Evolutionary conservation across 2,888 invertebrate species (phyloP).

Genomic region (Pyralis farinalis): DNA sequence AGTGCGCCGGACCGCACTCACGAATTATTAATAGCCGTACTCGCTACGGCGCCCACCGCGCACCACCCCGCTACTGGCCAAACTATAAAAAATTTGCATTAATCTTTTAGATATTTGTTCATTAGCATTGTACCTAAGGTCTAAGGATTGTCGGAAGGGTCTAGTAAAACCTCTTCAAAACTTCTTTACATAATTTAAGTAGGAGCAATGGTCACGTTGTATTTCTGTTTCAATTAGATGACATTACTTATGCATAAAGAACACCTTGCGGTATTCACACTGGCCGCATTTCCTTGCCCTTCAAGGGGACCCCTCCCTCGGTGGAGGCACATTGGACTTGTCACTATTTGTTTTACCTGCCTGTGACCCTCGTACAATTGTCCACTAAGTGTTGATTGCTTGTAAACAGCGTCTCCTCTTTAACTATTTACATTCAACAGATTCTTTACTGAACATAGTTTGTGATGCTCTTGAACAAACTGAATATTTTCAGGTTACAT

Average conservation of each 20-base stretch:
- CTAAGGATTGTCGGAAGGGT: conserved; percentile 16
- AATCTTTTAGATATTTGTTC: conserved; percentile 23
- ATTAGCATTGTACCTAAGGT: conserved; percentile 9
- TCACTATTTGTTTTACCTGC: conserved; percentile 74
- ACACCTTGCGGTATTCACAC: conserved; percentile 56
- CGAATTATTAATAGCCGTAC: conserved; percentile 78
- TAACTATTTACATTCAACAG: conserved; percentile 43
- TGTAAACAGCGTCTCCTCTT: conserved; percentile 68
- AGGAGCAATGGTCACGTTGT: conserved; percentile 49
- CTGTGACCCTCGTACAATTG: conserved; percentile 68
- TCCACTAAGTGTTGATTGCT: conserved; percentile 77
- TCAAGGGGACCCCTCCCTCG: conserved; percentile 66
- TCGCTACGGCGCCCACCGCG: conserved; percentile 33
- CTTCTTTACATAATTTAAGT: conserved; percentile 42
- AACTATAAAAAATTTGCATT: conserved; percentile 41
- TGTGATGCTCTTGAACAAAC: conserved; percentile 15
- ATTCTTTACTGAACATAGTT: conserved; percentile 23
- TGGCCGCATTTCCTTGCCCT: conserved; percentile 66
- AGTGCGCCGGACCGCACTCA: conserved; percentile 77
- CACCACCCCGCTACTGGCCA: conserved; percentile 10
- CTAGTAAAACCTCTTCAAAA: conserved; percentile 17
- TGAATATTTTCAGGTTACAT: conserved; percentile 23
- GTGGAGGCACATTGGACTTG: conserved; percentile 53
- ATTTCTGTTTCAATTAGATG: conserved; percentile 71
- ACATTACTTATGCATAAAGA: conserved; percentile 75